Percentiles rank a stretch among this genome's conserved stretches.
Evolutionary conservation across 2,113 vertebrate species (phyloP).

Genomic region (Trochalopteron elliotii): DNA sequence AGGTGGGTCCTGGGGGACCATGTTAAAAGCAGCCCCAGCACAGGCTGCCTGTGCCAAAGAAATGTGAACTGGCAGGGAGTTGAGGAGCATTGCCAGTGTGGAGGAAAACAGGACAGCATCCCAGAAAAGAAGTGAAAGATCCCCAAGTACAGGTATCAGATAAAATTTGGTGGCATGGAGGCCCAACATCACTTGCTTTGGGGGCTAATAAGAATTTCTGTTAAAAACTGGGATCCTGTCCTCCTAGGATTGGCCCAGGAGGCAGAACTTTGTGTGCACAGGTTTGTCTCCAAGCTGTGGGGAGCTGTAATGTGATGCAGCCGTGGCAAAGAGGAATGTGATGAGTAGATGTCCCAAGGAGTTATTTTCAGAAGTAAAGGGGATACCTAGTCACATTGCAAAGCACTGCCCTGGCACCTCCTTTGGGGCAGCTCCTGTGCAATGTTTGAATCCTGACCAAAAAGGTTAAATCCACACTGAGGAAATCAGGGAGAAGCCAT

Average conservation of each 20-base stretch:
- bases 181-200: background rate
- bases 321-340: background rate
- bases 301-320: conserved; percentile 9
- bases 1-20: rapidly evolving
- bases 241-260: rapidly evolving
- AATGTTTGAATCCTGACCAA: background rate
- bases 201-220: background rate
- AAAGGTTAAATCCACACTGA: background rate
- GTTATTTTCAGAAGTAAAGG: conserved; percentile 16
- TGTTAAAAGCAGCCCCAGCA: background rate
- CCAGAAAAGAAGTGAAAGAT: background rate
- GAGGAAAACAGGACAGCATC: background rate
- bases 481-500: rapidly evolving
- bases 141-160: background rate
- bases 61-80: rapidly evolving
- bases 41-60: background rate
- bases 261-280: background rate
- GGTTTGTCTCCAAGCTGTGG: rapidly evolving
- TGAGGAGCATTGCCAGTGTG: background rate
- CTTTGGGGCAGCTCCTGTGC: background rate
- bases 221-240: background rate
- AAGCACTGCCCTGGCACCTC: background rate
- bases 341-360: background rate
- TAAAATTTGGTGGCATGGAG: background rate
- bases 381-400: background rate